These are phyloP conservation scores for Perognathus longimembris DNA, from an alignment of 2,113 vertebrate species.

Conservation along the genomic window DNA sequence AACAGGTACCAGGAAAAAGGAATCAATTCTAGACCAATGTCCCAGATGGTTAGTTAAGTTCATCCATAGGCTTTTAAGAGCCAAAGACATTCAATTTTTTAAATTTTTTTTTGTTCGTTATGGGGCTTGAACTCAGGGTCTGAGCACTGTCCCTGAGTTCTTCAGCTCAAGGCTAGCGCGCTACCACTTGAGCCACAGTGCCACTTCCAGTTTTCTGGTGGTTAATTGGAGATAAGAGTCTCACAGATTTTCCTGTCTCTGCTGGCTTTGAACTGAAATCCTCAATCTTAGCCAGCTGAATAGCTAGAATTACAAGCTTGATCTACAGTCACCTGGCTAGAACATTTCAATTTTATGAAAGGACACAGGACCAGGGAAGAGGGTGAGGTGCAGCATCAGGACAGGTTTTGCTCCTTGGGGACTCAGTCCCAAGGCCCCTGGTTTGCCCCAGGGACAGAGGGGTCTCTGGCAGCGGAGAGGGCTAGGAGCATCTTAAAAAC, in stretches of 20 bases:
- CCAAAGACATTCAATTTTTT: neutral
- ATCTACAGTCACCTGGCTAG: no score
- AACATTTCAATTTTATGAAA: neutral
- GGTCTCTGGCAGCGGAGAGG: neutral
- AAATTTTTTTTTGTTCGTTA: no score
- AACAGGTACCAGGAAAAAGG: neutral
- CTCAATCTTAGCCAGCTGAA: no score
- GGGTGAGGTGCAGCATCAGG: neutral
- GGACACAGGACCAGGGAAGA: neutral
- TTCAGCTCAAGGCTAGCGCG: no score
- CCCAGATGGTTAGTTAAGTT: neutral
- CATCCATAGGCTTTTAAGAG: neutral
- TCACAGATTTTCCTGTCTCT: no score
- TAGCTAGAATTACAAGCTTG: no score
- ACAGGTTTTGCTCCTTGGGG: neutral
- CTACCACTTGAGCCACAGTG: no score
- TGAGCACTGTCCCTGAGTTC: no score
- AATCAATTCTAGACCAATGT: neutral
- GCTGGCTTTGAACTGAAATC: no score
- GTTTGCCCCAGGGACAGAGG: neutral
- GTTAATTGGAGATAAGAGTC: no score
- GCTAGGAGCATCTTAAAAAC: conserved; percentile 61
- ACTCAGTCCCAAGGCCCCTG: rapidly evolving
- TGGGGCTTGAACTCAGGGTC: no score
- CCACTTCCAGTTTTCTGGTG: no score